Percentiles rank a stretch among this genome's conserved stretches.
Evolutionary conservation across 2,888 invertebrate species (phyloP).

Genomic region (Endomychus coccineus): DNA sequence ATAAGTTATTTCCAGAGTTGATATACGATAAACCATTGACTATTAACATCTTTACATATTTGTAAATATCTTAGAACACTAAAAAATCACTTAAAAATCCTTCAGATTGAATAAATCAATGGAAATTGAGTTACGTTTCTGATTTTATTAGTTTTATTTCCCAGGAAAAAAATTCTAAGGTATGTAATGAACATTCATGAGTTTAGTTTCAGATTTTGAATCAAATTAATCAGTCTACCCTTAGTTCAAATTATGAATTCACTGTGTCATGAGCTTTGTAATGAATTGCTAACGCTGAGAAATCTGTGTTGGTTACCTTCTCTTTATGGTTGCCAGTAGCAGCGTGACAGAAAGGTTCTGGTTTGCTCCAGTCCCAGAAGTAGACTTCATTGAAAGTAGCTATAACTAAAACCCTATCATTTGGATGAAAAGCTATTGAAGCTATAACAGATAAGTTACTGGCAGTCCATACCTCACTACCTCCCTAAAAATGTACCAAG

Average conservation of each 20-base stretch:
- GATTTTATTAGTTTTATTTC: background rate
- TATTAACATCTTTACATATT: background rate
- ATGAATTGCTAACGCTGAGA: too few relatives aligned
- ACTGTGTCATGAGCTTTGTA: too few relatives aligned
- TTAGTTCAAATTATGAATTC: too few relatives aligned
- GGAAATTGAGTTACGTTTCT: background rate
- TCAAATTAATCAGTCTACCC: too few relatives aligned
- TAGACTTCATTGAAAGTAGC: constrained; percentile 77
- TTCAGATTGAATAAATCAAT: background rate
- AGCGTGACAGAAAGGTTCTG: constrained; percentile 66
- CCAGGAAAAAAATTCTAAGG: background rate
- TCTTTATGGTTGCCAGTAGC: constrained; percentile 70
- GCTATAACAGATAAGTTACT: constrained; percentile 69
- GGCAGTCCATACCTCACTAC: constrained; percentile 77
- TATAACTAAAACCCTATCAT: constrained; percentile 73
- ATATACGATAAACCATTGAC: constrained; percentile 2
- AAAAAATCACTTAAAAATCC: background rate
- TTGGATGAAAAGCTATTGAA: constrained; percentile 81
- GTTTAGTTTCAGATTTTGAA: too few relatives aligned
- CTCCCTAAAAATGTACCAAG: constrained; percentile 54
- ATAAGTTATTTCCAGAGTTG: too few relatives aligned
- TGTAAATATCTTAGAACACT: constrained; percentile 3
- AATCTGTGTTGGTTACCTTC: too few relatives aligned
- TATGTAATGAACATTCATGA: too few relatives aligned
- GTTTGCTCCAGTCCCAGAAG: constrained; percentile 85